Evolutionary conservation across 2,113 vertebrate genomes (phyloP).

Genomic region (Panthera tigris): DNA sequence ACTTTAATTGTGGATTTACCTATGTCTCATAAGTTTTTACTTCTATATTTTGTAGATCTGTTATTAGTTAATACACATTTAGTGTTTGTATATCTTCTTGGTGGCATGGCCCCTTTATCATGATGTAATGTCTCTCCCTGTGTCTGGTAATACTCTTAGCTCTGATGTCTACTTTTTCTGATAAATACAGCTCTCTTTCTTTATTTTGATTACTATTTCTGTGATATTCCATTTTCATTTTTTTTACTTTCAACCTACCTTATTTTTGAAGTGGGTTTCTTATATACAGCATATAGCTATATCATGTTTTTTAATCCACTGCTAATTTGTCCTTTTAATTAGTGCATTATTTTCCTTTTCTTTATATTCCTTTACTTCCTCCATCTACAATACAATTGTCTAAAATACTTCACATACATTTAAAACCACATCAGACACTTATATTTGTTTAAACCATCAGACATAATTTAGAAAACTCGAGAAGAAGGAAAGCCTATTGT

Average conservation of each 20-base stretch:
- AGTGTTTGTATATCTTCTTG: not conserved
- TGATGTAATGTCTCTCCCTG: not conserved
- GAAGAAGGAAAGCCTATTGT: not conserved
- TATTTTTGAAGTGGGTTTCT: slow-evolving; percentile 18
- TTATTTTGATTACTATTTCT: not conserved
- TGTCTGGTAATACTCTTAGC: slow-evolving; percentile 8
- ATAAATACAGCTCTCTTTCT: not conserved
- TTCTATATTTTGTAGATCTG: not conserved
- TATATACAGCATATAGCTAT: not conserved
- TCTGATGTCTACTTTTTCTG: slow-evolving; percentile 5
- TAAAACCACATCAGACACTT: not conserved
- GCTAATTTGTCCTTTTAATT: not conserved
- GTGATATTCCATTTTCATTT: not conserved
- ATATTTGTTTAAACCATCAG: not conserved
- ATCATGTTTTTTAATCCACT: not conserved
- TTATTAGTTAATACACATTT: not conserved
- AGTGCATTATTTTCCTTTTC: not conserved
- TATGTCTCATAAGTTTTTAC: not conserved
- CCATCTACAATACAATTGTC: not conserved
- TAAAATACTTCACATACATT: not conserved
- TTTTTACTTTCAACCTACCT: not conserved
- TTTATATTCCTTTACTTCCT: not conserved
- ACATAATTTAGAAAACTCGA: slow-evolving; percentile 10
- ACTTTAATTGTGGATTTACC: not conserved
- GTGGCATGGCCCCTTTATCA: not conserved